Conservation (phyloP, 2,888 invertebrate genomes). For the Acronicta leporina region DNA sequence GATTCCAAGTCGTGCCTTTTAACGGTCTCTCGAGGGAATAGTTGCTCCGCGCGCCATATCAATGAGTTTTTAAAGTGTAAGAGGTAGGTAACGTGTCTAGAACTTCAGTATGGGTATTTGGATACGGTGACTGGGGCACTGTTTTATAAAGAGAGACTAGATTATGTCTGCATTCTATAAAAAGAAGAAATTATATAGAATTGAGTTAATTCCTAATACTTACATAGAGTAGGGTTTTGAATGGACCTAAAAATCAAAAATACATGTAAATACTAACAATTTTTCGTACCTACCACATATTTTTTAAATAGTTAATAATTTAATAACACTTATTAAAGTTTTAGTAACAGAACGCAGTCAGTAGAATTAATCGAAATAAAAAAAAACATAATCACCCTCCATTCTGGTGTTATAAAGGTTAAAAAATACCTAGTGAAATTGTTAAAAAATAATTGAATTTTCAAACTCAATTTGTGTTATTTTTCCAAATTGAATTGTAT, state of each 20-base stretch:
- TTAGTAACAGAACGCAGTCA: too few species aligned
- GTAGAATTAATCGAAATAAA: too few species aligned
- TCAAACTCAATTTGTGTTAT: background rate
- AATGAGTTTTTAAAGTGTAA: conserved; percentile 18
- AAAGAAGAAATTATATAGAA: too few species aligned
- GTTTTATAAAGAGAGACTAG: background rate
- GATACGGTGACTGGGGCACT: background rate
- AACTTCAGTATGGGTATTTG: conserved; percentile 3
- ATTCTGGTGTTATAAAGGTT: background rate
- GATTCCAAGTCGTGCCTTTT: conserved; percentile 12
- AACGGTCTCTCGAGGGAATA: conserved; percentile 9
- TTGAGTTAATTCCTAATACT: too few species aligned
- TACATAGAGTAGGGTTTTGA: too few species aligned
- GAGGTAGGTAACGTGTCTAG: conserved; percentile 9
- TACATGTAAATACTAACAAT: too few species aligned
- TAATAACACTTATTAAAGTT: too few species aligned
- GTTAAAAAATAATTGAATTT: background rate
- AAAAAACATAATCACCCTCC: too few species aligned
- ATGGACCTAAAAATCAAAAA: too few species aligned
- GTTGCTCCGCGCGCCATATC: conserved; percentile 1
- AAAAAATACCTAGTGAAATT: background rate
- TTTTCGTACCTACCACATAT: too few species aligned
- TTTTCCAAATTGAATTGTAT: conserved; percentile 3
- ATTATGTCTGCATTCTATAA: too few species aligned
- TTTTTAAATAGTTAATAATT: too few species aligned